Conservation (phyloP, 2,113 vertebrate genomes). For the Rhinoderma darwinii region DNA sequence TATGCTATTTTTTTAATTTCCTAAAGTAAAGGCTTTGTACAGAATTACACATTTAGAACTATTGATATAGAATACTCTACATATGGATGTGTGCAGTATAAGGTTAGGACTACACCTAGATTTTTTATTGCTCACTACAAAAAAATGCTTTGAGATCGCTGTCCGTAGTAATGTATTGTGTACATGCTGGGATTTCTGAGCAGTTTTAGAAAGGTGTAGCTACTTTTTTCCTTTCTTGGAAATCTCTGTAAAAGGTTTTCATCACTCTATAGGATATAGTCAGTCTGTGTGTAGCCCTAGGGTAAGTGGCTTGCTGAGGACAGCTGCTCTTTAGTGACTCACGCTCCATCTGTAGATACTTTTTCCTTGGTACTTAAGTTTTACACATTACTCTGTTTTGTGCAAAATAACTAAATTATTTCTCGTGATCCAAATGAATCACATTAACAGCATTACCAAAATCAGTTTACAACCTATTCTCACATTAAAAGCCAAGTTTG, state of each 20-base stretch:
- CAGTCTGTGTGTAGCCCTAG: no score
- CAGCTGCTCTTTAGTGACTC: not conserved
- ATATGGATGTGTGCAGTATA: not conserved
- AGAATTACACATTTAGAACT: not conserved
- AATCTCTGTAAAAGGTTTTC: no score
- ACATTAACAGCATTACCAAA: not conserved
- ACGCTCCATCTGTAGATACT: not conserved
- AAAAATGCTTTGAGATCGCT: no score
- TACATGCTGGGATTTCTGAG: no score
- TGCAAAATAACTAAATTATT: not conserved
- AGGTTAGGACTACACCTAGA: no score
- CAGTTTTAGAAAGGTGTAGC: no score
- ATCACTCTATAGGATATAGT: no score
- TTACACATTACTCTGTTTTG: not conserved
- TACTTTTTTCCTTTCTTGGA: no score
- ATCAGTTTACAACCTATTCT: not conserved
- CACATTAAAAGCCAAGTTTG: not conserved
- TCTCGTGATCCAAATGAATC: not conserved
- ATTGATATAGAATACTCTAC: not conserved
- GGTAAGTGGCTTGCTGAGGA: not conserved
- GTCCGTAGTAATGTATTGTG: no score
- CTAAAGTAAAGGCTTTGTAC: not conserved
- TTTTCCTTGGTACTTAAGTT: not conserved
- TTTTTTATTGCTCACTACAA: no score
- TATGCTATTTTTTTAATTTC: no score